Evolutionary conservation across 2,888 invertebrate genomes (phyloP), one percentile per base, ranked within the genome.

Genomic region (Panzeria rudis): DNA sequence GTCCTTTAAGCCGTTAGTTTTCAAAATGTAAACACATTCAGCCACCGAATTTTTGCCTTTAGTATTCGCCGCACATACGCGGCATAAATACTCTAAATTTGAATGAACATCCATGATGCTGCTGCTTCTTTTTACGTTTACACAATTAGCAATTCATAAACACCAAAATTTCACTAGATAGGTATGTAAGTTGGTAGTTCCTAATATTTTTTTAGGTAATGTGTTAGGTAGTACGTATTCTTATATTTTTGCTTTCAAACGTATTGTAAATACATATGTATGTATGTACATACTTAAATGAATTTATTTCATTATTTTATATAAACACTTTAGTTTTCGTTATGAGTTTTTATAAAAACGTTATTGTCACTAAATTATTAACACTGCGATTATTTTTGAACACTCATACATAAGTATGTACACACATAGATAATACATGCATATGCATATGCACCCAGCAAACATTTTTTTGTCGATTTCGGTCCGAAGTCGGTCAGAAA

Each of bases 21-120:
- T 91, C 75, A 91, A 88, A 62, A 91, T 91, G 76, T 90, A 91
- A 75, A 91, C 91, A 86, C 90, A 91, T 85, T 91, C 91, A 29
- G 90, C 89, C 9, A 90, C 89, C 0, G 91, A 90, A 84, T 90
- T 90, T 86, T 88, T 90, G 78, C 88, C 88, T 86, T 90, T 91
- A 5, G 91, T 91, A 68, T 91, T 90, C 20, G 89, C 91, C 56
- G 91, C 91, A 86, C 91, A 91, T 73, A 91, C 89, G 59, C 91
- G 91, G 72, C 91, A 91, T 77, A 91, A 88, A 87, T 89, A 89
- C 69, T 91, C 91, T 23, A 91, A 91, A 79, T 87, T 87, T 52
- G 84, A 71, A 59, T 90, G 90, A 32, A 88, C 86, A 84, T 90
- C 91, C 91, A 91, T 78, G 47, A 75, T 66, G 64, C 11, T 50